These are phyloP conservation scores for Cynopterus brachyotis DNA, from an alignment of 2,113 vertebrate genomes.

Conservation along the genomic window DNA sequence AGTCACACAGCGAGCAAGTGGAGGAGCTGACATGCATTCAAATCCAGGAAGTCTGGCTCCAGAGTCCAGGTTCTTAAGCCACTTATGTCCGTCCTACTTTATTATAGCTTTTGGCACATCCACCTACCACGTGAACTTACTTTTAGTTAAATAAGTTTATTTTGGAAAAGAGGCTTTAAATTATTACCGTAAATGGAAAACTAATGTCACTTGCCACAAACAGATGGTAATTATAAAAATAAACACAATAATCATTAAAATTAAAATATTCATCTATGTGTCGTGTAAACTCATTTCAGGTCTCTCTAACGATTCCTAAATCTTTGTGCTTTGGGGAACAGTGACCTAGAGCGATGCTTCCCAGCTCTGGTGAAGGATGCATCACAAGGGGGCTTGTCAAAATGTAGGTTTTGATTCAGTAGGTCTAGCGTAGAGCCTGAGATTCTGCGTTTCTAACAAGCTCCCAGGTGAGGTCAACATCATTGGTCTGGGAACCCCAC, in stretches of 20 bases:
- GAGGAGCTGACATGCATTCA: neutral
- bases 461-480: neutral
- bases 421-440: neutral
- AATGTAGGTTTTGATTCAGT: neutral
- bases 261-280: neutral
- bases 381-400: neutral
- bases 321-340: neutral
- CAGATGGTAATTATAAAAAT: neutral
- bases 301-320: neutral
- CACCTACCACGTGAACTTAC: neutral
- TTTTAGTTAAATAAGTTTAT: slow-evolving; percentile 3
- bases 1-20: neutral
- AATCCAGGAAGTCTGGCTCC: neutral
- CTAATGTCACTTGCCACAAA: neutral
- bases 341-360: neutral
- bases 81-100: neutral
- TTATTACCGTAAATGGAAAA: neutral
- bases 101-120: neutral
- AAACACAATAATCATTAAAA: neutral
- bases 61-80: neutral
- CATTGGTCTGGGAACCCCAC: too few relatives aligned
- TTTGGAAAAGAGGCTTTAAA: slow-evolving; percentile 27
- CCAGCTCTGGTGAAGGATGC: neutral
- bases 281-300: neutral
- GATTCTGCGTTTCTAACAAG: neutral